phyloP scores from a whole-genome alignment of 2,888 invertebrate genomes.

The Galerucella nymphaeae region DNA sequence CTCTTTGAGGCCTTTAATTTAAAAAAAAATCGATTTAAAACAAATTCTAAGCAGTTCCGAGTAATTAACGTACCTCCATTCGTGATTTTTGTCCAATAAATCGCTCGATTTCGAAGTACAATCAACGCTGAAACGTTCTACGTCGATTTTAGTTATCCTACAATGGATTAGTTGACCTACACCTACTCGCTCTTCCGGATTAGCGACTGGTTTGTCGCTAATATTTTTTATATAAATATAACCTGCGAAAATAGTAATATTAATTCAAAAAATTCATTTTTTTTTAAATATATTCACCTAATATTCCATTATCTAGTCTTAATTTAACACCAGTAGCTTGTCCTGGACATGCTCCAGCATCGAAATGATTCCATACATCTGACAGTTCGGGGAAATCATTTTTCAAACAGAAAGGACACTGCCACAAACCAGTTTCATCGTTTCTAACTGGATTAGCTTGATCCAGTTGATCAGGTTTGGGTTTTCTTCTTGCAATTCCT shows the following conservation, averaged over 20 bases:
- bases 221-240: slow-evolving; percentile 95
- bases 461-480: slow-evolving; percentile 82
- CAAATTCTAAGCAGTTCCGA: background rate
- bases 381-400: slow-evolving; percentile 96
- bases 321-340: slow-evolving; percentile 93
- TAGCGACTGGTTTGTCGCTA: slow-evolving; percentile 91
- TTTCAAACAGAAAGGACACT: slow-evolving; percentile 96
- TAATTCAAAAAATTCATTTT: background rate
- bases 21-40: slow-evolving; percentile 11
- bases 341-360: slow-evolving; percentile 94
- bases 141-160: slow-evolving; percentile 94
- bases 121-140: slow-evolving; percentile 92
- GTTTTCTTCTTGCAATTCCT: slow-evolving; percentile 46
- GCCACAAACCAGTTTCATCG: slow-evolving; percentile 95
- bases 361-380: slow-evolving; percentile 99
- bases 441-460: slow-evolving; percentile 96
- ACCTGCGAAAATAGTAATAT: slow-evolving; percentile 71
- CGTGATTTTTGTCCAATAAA: slow-evolving; percentile 87
- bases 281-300: slow-evolving; percentile 67
- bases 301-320: slow-evolving; percentile 87
- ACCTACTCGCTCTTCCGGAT: slow-evolving; percentile 92
- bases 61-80: slow-evolving; percentile 76
- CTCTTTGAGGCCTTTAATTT: slow-evolving; percentile 79
- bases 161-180: slow-evolving; percentile 87
- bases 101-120: slow-evolving; percentile 95